Conservation (phyloP, 2,888 invertebrate genomes). For the Lottia scabra region DNA sequence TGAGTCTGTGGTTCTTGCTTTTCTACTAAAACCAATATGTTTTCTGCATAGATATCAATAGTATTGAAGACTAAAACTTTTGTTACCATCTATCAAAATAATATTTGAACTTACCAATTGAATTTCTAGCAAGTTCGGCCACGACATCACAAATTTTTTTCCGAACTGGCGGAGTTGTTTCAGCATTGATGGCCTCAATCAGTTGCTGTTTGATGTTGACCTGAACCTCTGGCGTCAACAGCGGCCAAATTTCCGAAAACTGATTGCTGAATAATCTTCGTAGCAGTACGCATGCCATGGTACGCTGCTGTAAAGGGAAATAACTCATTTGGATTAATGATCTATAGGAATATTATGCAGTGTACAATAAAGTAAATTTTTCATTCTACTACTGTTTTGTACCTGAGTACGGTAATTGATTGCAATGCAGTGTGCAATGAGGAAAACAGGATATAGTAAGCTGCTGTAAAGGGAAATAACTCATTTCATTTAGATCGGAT, state of each 20-base stretch:
- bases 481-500: too few relatives aligned
- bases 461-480: too few relatives aligned
- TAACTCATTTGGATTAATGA: background rate
- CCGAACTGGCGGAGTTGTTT: slow-evolving; percentile 79
- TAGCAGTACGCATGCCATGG: slow-evolving; percentile 94
- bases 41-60: too few relatives aligned
- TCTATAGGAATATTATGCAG: background rate
- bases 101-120: slow-evolving; percentile 59
- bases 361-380: background rate
- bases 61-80: too few relatives aligned
- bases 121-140: slow-evolving; percentile 94
- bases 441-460: too few relatives aligned
- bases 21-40: too few relatives aligned
- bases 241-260: slow-evolving; percentile 92
- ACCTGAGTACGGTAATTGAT: too few relatives aligned
- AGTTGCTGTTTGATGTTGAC: slow-evolving; percentile 88
- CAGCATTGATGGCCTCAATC: slow-evolving; percentile 84
- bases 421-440: too few relatives aligned
- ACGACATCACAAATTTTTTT: slow-evolving; percentile 95
- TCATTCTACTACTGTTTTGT: too few relatives aligned
- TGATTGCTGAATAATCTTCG: slow-evolving; percentile 87
- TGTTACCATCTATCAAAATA: too few relatives aligned
- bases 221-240: slow-evolving; percentile 86
- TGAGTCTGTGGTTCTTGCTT: too few relatives aligned
- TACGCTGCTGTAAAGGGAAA: slow-evolving; percentile 74